These are phyloP conservation scores for Psilanteris sp. DNA, from an alignment of 1,140 invertebrate species.

Conservation along the genomic window DNA sequence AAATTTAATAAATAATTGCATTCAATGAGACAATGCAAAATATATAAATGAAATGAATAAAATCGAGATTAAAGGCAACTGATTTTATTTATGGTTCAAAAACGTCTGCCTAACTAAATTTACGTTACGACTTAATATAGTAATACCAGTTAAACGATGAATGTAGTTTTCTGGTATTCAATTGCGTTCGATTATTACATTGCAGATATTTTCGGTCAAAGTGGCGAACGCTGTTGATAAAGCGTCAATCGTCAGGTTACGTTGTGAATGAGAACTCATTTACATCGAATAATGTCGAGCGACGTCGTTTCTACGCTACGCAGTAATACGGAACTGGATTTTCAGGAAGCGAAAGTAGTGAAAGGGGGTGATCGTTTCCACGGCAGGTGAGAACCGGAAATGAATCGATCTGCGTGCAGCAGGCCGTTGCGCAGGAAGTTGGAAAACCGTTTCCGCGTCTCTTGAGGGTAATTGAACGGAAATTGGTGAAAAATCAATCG, in stretches of 20 bases:
- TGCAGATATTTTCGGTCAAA: constrained; percentile 24
- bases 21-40: too few species aligned
- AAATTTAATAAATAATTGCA: too few species aligned
- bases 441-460: constrained; percentile 64
- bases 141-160: neutral
- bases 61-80: too few species aligned
- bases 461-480: constrained; percentile 67
- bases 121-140: too few species aligned
- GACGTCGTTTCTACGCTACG: constrained; percentile 37
- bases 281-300: constrained; percentile 44
- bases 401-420: constrained; percentile 63
- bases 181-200: constrained; percentile 10
- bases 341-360: constrained; percentile 55
- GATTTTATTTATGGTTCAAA: too few species aligned
- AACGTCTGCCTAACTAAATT: too few species aligned
- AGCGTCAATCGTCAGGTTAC: constrained; percentile 26
- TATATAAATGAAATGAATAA: too few species aligned
- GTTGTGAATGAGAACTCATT: constrained; percentile 53
- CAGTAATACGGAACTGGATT: constrained; percentile 34
- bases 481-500: constrained; percentile 70
- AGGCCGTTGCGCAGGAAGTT: constrained; percentile 62
- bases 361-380: constrained; percentile 54
- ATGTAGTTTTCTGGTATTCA: constrained; percentile 2
- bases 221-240: constrained; percentile 14
- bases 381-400: constrained; percentile 67